Conservation (phyloP, 2,113 vertebrate species). For the Epinephelus lanceolatus region DNA sequence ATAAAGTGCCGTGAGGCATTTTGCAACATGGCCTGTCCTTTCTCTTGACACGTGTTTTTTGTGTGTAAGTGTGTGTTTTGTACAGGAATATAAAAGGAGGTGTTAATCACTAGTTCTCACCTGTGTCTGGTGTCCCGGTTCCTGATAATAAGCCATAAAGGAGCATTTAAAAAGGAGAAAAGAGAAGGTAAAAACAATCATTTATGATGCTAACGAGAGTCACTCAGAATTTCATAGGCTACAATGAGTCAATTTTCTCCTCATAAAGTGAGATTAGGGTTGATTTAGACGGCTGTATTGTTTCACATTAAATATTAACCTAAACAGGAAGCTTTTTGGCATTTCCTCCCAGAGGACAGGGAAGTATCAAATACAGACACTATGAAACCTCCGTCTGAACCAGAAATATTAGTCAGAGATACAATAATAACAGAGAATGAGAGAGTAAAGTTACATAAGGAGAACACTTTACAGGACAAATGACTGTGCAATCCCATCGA, state of each 20-base stretch:
- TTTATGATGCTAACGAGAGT: conserved; percentile 56
- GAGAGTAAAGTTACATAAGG: conserved; percentile 76
- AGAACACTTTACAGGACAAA: conserved; percentile 78
- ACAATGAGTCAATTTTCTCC: conserved; percentile 49
- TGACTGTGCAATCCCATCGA: conserved; percentile 75
- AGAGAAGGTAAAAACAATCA: conserved; percentile 60
- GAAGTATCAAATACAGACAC: conserved; percentile 70
- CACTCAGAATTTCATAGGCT: conserved; percentile 43
- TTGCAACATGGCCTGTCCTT: conserved; percentile 10
- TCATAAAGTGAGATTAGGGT: conserved; percentile 57
- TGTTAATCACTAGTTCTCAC: conserved; percentile 84
- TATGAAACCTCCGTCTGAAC: conserved; percentile 61
- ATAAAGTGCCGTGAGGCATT: conserved; percentile 26
- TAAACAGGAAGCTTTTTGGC: conserved; percentile 68
- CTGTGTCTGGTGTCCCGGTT: conserved; percentile 99
- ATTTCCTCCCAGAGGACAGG: conserved; percentile 63
- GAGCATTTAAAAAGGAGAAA: conserved; percentile 65
- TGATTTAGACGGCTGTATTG: conserved; percentile 66
- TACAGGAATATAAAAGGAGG: conserved; percentile 17
- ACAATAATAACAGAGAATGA: conserved; percentile 70
- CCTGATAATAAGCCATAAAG: conserved; percentile 81
- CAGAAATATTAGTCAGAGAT: conserved; percentile 73
- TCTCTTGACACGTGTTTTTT: conserved; percentile 19
- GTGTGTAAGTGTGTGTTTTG: conserved; percentile 12
- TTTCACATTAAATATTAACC: conserved; percentile 78